phyloP scores from a whole-genome alignment of 2,797 vertebrate species.

The Urophycis tenuis region DNA sequence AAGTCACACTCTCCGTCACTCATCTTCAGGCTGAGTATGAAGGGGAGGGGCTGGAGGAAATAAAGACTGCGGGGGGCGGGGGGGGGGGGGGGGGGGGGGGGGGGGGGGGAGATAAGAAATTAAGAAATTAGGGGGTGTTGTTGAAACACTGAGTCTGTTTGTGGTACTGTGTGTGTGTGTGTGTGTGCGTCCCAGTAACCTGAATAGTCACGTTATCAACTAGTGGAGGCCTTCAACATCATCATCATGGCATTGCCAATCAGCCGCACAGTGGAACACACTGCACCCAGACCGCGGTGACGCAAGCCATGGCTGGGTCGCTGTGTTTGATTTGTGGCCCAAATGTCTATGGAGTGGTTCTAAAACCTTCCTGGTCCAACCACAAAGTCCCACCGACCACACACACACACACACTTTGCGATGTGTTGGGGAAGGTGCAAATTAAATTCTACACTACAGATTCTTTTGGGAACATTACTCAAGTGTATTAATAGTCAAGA shows the following conservation, averaged over 20 bases:
- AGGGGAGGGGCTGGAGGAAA: slow-evolving; percentile 27
- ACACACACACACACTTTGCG: neutral
- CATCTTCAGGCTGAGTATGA: slow-evolving; percentile 65
- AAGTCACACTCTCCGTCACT: slow-evolving; percentile 80
- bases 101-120: neutral
- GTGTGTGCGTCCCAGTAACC: no score
- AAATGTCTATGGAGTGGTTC: neutral
- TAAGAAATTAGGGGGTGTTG: neutral
- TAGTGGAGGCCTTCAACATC: neutral
- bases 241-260: neutral
- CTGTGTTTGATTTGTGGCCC: neutral
- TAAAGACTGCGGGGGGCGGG: neutral
- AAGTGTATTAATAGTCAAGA: neutral
- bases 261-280: neutral
- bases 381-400: neutral
- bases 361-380: neutral
- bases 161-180: no score
- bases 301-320: neutral
- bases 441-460: neutral
- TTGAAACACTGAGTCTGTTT: neutral
- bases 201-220: no score
- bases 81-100: neutral
- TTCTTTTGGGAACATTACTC: neutral
- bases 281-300: neutral
- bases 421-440: neutral